Percentiles rank a stretch among this genome's conserved stretches.
These are phyloP conservation scores for Urechis unicinctus DNA, from an alignment of 2,888 invertebrate genomes.

Conservation along the genomic window DNA sequence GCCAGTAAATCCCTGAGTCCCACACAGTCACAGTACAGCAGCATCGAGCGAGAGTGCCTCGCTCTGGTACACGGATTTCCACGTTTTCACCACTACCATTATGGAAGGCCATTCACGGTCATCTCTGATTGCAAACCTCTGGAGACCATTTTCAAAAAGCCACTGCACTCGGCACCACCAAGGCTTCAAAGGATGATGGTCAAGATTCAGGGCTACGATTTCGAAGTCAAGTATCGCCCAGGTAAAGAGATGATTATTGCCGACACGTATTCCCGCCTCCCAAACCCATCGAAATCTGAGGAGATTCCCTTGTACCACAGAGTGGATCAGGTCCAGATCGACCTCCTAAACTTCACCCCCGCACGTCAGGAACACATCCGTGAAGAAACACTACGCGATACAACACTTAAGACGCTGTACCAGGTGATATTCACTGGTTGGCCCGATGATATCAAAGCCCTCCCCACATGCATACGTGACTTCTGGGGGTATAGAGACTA, in stretches of 20 bases:
- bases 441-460: too few relatives aligned
- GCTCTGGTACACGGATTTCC: slow-evolving; percentile 19
- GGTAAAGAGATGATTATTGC: slow-evolving; percentile 15
- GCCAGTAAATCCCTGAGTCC: neutral
- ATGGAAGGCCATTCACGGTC: slow-evolving; percentile 16
- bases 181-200: slow-evolving; percentile 14
- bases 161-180: slow-evolving; percentile 7
- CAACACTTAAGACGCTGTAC: too few relatives aligned
- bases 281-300: too few relatives aligned
- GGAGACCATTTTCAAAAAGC: neutral
- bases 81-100: slow-evolving; percentile 20
- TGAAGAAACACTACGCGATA: too few relatives aligned
- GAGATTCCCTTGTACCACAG: too few relatives aligned
- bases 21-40: slow-evolving; percentile 20
- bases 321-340: too few relatives aligned
- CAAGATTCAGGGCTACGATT: slow-evolving; percentile 13
- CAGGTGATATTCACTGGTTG: too few relatives aligned
- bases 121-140: slow-evolving; percentile 23
- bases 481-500: too few relatives aligned
- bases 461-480: too few relatives aligned
- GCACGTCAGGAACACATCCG: too few relatives aligned
- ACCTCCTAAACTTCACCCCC: too few relatives aligned
- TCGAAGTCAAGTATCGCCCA: slow-evolving; percentile 8
- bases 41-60: slow-evolving; percentile 22
- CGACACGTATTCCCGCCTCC: too few relatives aligned